Conservation (phyloP, 2,797 vertebrate species). For the Trematomus bernacchii region DNA sequence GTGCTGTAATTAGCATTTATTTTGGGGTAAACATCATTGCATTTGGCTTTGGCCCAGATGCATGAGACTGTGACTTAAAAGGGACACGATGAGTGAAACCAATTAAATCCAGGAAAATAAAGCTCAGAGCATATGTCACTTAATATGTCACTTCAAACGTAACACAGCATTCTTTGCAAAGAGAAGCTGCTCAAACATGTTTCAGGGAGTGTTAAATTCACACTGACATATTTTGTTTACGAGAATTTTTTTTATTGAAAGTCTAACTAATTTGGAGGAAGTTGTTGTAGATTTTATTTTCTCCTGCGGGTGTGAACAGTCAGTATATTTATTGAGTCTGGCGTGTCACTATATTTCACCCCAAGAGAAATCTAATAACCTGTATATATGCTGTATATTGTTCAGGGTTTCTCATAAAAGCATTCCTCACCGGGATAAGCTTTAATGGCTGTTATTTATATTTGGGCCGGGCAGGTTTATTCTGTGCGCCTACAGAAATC, state of each 20-base stretch:
- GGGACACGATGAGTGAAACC: slow-evolving; percentile 40
- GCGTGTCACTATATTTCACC: slow-evolving; percentile 65
- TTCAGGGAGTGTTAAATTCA: background rate
- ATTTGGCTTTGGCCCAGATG: slow-evolving; percentile 48
- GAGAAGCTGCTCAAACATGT: background rate
- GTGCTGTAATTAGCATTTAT: slow-evolving; percentile 54
- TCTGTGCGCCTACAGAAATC: slow-evolving; percentile 73
- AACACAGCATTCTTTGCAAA: slow-evolving; percentile 12
- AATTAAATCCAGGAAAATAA: slow-evolving; percentile 54
- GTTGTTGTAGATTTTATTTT: slow-evolving; percentile 37
- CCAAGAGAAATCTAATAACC: slow-evolving; percentile 73
- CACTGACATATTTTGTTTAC: background rate
- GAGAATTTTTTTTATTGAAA: slow-evolving; percentile 19
- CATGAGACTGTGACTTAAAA: slow-evolving; percentile 36
- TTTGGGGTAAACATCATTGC: slow-evolving; percentile 54
- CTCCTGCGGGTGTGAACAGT: slow-evolving; percentile 16
- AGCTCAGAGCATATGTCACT: slow-evolving; percentile 44
- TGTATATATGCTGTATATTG: slow-evolving; percentile 72
- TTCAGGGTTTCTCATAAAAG: slow-evolving; percentile 71
- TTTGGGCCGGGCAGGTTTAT: slow-evolving; percentile 76
- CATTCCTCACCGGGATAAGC: slow-evolving; percentile 64
- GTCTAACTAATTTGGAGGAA: slow-evolving; percentile 32
- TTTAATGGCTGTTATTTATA: slow-evolving; percentile 82
- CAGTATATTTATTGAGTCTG: slow-evolving; percentile 40
- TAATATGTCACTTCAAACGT: slow-evolving; percentile 29